Conservation (phyloP, 2,888 invertebrate genomes). For the Hofmannophila pseudospretella region DNA sequence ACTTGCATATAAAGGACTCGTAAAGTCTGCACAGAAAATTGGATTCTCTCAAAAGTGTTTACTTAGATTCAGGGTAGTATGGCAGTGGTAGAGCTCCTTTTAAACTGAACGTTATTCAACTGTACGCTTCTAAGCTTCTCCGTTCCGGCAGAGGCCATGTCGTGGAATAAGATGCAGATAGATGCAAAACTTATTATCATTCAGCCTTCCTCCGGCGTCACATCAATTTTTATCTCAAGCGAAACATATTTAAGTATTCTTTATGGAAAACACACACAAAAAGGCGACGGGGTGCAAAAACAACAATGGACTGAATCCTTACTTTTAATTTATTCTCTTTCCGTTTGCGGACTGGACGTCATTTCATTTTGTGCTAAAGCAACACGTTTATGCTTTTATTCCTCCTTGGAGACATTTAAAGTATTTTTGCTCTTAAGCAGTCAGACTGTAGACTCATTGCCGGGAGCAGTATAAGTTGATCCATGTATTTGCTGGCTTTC, state of each 20-base stretch:
- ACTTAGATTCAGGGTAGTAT: conserved; percentile 11
- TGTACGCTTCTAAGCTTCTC: no score
- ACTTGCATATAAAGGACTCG: no score
- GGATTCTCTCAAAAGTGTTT: conserved; percentile 32
- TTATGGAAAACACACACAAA: conserved; percentile 37
- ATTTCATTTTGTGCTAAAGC: conserved; percentile 55
- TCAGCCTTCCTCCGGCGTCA: conserved; percentile 21
- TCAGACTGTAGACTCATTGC: conserved; percentile 35
- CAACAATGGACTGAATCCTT: conserved; percentile 54
- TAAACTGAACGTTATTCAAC: conserved; percentile 11
- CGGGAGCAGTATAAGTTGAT: conserved; percentile 38
- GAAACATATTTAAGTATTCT: conserved; percentile 37
- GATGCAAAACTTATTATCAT: conserved; percentile 20
- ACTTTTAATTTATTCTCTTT: conserved; percentile 64
- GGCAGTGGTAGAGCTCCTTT: conserved; percentile 5
- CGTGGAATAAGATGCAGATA: conserved; percentile 14
- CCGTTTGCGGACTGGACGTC: conserved; percentile 49
- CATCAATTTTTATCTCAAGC: conserved; percentile 27
- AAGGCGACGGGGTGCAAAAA: conserved; percentile 37
- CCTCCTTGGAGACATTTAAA: conserved; percentile 25
- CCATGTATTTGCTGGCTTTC: conserved; percentile 50
- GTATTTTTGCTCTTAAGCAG: conserved; percentile 34
- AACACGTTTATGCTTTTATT: conserved; percentile 66
- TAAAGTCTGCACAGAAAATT: conserved; percentile 29
- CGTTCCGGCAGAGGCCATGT: conserved; percentile 14